These are phyloP conservation scores for Cactoblastis cactorum DNA, from an alignment of 2,888 invertebrate genomes.

Conservation along the genomic window DNA sequence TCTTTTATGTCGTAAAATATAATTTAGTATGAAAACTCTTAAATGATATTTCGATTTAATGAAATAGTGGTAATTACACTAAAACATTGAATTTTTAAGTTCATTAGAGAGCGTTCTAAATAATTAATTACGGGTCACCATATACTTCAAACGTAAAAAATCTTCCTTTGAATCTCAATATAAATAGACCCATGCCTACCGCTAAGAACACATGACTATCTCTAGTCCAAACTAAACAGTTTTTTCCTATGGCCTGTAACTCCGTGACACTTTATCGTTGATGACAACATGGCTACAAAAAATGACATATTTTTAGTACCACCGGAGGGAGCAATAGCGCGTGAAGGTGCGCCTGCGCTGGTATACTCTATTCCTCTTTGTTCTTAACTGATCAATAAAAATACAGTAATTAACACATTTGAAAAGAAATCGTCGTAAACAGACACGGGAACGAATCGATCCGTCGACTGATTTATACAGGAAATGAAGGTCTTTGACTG, in stretches of 20 bases:
- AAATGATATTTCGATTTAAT: too few species aligned
- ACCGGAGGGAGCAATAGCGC: constrained; percentile 23
- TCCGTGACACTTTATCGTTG: constrained; percentile 31
- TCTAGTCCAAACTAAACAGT: constrained; percentile 28
- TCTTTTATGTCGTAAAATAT: too few species aligned
- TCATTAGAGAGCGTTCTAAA: background rate
- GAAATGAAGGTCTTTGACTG: background rate
- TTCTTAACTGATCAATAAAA: constrained; percentile 15
- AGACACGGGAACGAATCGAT: background rate
- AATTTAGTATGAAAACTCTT: too few species aligned
- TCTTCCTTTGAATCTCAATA: background rate
- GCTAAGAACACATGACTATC: constrained; percentile 7
- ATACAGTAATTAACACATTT: constrained; percentile 5
- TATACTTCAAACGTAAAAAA: constrained; percentile 4
- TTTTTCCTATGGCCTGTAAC: constrained; percentile 28
- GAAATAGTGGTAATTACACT: too few species aligned
- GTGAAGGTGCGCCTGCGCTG: constrained; percentile 33
- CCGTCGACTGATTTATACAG: constrained; percentile 2
- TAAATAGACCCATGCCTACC: constrained; percentile 1
- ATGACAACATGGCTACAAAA: constrained; percentile 29
- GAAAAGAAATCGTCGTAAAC: background rate
- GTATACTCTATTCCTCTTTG: constrained; percentile 10
- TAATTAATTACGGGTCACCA: constrained; percentile 6
- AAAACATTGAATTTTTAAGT: background rate
- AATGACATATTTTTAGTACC: constrained; percentile 27